Evolutionary conservation across 2,888 invertebrate species (phyloP), one percentile per base, ranked within the genome.

Genomic region (Spialia ferax): DNA sequence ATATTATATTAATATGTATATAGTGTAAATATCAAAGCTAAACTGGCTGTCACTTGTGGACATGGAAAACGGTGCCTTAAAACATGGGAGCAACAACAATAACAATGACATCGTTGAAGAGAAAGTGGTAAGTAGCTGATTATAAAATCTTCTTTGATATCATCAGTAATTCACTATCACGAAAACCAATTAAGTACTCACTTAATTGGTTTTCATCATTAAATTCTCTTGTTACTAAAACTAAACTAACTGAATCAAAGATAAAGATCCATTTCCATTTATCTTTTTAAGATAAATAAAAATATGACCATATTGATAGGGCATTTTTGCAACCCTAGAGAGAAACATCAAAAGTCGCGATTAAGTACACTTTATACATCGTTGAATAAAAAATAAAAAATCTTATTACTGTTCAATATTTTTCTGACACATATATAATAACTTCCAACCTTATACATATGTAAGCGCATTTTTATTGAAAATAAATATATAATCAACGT

Each of bases 31-130:
- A 80, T 77, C 79, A 84, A 77, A 78, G 69, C 69, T 70, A 77
- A 82, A 86, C 87, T 89, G 86, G 86, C 90, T 78, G 85, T 87
- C 85, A 86, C 81, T 89, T 83, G 88, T 87, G 91, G 93, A 88
- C 91, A 94, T 94, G 94, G 94, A 94, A 93, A 94, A 93, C 93
- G 92, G 94, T 94, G 94, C 94, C 93, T 94, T 94, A 91, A 94
- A 93, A 87, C 92, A 93, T 93, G 94, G 94, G 92, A 94, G 93
- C 93, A 94, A 94, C 84, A 94, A 93, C 87, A 93, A 93, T 87
- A 93, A 92, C 83, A 93, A 92, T 82, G 94, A 93, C 73, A 86
- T 90, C 77, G 77, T 89, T 74, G 93, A 93, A 74, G 94, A 94
- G 74, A 94, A 94, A 81, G 91, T 93, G 91, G 94, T 94, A 70